Percentiles rank a stretch among this genome's conserved stretches.
Conservation (phyloP, 2,113 vertebrate species). For the Plecotus auritus region DNA sequence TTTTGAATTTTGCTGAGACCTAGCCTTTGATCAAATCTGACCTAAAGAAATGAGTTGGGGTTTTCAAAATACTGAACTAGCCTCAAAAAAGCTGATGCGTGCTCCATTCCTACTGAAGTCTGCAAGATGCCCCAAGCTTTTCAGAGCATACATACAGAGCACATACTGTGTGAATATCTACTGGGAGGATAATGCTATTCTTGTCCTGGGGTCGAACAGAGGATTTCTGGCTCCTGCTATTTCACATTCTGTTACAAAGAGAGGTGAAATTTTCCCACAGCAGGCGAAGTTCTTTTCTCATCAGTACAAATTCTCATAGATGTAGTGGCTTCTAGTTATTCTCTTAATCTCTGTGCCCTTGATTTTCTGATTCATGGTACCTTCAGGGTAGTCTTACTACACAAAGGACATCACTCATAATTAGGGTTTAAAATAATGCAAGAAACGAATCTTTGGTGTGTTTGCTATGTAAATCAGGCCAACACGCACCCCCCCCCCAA, state of each 20-base stretch:
- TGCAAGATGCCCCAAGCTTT: neutral
- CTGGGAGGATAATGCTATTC: neutral
- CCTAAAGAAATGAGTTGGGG: neutral
- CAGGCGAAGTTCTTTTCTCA: neutral
- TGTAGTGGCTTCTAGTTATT: neutral
- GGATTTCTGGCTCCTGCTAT: neutral
- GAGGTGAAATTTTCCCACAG: neutral
- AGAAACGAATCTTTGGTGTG: neutral
- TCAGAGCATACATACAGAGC: neutral
- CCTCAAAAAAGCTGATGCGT: constrained; percentile 9
- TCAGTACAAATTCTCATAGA: neutral
- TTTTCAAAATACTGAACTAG: neutral
- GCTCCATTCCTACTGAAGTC: neutral
- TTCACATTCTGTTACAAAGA: neutral
- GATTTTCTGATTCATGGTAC: constrained; percentile 18
- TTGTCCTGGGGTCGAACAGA: neutral
- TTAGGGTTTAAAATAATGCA: neutral
- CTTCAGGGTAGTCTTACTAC: neutral
- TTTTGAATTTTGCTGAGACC: neutral
- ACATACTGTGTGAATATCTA: neutral
- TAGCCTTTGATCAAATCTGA: neutral
- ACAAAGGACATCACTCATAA: neutral
- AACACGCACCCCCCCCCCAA: neutral
- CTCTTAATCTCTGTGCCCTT: neutral
- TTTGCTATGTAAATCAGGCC: neutral